These are phyloP conservation scores for Erebia epiphron DNA, from an alignment of 2,888 invertebrate genomes.

Conservation along the genomic window DNA sequence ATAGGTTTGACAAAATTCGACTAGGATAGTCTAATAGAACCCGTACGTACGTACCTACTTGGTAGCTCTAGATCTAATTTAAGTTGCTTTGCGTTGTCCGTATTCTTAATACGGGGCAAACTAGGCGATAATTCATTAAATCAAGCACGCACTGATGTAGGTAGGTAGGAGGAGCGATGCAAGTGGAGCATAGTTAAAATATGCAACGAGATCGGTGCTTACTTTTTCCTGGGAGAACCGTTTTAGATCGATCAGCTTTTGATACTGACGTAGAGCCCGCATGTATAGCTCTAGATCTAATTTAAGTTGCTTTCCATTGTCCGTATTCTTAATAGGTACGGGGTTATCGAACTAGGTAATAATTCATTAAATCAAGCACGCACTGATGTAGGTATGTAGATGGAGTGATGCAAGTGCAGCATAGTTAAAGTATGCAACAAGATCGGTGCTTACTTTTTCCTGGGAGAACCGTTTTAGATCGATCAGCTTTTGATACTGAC, in stretches of 20 bases:
- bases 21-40: neutral
- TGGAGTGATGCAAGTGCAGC: slow-evolving; percentile 38
- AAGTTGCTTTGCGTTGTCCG: too few relatives aligned
- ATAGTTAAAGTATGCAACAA: slow-evolving; percentile 26
- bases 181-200: slow-evolving; percentile 32
- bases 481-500: slow-evolving; percentile 85
- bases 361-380: slow-evolving; percentile 38
- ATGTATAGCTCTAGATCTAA: too few relatives aligned
- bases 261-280: slow-evolving; percentile 85
- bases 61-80: too few relatives aligned
- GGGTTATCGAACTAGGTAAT: slow-evolving; percentile 41
- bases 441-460: slow-evolving; percentile 72
- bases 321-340: slow-evolving; percentile 27
- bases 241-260: slow-evolving; percentile 82
- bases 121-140: slow-evolving; percentile 33
- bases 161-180: slow-evolving; percentile 33
- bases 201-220: slow-evolving; percentile 50
- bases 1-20: neutral
- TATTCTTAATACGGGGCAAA: slow-evolving; percentile 38
- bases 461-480: slow-evolving; percentile 81
- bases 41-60: slow-evolving; percentile 18
- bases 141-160: slow-evolving; percentile 37
- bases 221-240: slow-evolving; percentile 81
- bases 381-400: slow-evolving; percentile 33
- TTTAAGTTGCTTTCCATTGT: too few relatives aligned